A percentile compares a stretch with the other conserved stretches of the same genome.
Evolutionary conservation across 2,113 vertebrate genomes (phyloP).

Genomic region (Etia nguti): DNA sequence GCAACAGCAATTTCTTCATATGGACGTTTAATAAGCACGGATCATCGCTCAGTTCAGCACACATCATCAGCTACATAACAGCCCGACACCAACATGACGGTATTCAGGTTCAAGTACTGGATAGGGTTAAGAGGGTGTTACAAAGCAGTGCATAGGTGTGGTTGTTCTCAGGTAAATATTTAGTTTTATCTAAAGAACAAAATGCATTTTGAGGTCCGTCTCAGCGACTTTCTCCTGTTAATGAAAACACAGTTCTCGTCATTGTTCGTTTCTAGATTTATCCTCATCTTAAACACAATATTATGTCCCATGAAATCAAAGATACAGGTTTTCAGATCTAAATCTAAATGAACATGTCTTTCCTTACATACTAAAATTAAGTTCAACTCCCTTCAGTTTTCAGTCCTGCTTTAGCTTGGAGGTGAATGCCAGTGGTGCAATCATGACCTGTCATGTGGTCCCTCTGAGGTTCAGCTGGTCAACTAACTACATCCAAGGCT

Average conservation of each 20-base stretch:
- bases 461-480: neutral
- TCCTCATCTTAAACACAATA: neutral
- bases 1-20: neutral
- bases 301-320: neutral
- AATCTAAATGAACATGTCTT: neutral
- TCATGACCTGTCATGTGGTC: neutral
- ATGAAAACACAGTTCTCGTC: neutral
- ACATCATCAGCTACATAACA: neutral
- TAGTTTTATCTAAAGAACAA: neutral
- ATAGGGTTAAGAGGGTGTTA: neutral
- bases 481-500: neutral
- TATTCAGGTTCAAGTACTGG: neutral
- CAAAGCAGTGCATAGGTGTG: neutral
- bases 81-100: neutral
- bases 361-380: neutral
- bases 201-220: neutral
- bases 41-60: neutral
- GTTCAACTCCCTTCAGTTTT: neutral
- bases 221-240: neutral
- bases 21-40: neutral
- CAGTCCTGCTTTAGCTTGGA: neutral
- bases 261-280: neutral
- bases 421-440: neutral
- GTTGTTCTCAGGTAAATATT: neutral
- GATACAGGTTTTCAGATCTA: neutral